Percentiles rank a stretch among this genome's conserved stretches.
Evolutionary conservation across 2,888 invertebrate genomes (phyloP).

Genomic region (Pheosia tremula): DNA sequence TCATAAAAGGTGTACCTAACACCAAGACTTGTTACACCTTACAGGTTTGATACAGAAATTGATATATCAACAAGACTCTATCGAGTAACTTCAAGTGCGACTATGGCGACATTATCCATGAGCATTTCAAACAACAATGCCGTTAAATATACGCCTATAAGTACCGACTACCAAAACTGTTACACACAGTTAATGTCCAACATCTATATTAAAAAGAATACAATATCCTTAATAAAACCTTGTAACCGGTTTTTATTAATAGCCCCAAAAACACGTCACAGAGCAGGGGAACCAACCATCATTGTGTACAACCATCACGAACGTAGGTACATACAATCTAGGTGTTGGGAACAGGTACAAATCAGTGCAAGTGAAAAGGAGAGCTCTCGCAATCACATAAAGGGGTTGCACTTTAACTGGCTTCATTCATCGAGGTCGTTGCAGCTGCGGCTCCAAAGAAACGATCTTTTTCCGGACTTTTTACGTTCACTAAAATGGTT

Average conservation of each 20-base stretch:
- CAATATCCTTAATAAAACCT: conserved; percentile 36
- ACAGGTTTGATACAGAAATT: too few relatives aligned
- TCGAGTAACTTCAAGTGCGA: too few relatives aligned
- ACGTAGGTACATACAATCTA: not conserved
- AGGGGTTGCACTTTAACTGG: conserved; percentile 56
- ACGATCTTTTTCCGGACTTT: conserved; percentile 42
- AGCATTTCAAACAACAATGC: too few relatives aligned
- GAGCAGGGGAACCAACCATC: conserved; percentile 19
- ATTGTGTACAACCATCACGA: conserved; percentile 12
- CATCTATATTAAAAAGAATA: conserved; percentile 17
- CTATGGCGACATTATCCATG: too few relatives aligned
- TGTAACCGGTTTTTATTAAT: conserved; percentile 34
- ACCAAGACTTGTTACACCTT: too few relatives aligned
- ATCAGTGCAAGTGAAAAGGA: conserved; percentile 30
- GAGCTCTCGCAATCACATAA: conserved; percentile 43
- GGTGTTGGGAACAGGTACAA: conserved; percentile 20
- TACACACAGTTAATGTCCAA: not conserved
- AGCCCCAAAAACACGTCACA: conserved; percentile 19
- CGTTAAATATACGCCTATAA: too few relatives aligned
- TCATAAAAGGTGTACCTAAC: too few relatives aligned
- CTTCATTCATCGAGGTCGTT: conserved; percentile 43
- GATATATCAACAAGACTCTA: too few relatives aligned
- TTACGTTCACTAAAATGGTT: conserved; percentile 28
- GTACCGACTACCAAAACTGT: too few relatives aligned
- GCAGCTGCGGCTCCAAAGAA: conserved; percentile 41